Evolutionary conservation across 2,888 invertebrate genomes (phyloP).

Genomic region (Eilema caniola): DNA sequence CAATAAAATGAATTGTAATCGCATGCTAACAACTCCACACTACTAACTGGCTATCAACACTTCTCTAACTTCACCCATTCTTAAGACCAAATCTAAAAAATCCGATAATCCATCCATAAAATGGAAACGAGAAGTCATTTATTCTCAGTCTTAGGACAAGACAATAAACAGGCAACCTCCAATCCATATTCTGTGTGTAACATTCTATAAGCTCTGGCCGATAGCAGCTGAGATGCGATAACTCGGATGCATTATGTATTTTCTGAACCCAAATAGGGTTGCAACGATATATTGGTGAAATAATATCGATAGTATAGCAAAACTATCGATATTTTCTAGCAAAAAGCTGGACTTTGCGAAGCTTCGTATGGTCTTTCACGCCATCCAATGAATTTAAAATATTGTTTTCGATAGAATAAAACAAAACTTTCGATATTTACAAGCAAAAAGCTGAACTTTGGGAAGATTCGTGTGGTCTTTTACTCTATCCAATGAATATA

Average conservation of each 20-base stretch:
- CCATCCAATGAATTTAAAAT: too few relatives aligned
- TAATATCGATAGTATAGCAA: neutral
- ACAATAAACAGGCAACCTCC: conserved; percentile 13
- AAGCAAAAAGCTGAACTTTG: too few relatives aligned
- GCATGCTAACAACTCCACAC: neutral
- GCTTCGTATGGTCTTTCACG: too few relatives aligned
- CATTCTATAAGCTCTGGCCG: conserved; percentile 43
- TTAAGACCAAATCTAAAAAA: neutral
- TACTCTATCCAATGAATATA: too few relatives aligned
- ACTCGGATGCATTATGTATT: conserved; percentile 45
- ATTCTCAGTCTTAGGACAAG: neutral
- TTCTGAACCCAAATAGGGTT: conserved; percentile 5
- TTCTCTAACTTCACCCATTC: neutral
- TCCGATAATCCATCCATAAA: conserved; percentile 2
- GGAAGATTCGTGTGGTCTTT: too few relatives aligned
- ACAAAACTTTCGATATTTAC: too few relatives aligned
- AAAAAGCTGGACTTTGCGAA: too few relatives aligned
- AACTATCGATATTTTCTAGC: neutral
- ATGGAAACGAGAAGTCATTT: neutral
- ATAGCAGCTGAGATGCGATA: conserved; percentile 22
- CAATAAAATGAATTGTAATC: neutral
- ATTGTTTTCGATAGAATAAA: too few relatives aligned
- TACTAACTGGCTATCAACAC: neutral
- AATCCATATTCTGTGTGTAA: conserved; percentile 17
- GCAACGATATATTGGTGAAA: neutral